Percentiles rank a stretch among this genome's conserved stretches.
Conservation (phyloP, 1,140 invertebrate genomes). For the Trichomalopsis sarcophagae region DNA sequence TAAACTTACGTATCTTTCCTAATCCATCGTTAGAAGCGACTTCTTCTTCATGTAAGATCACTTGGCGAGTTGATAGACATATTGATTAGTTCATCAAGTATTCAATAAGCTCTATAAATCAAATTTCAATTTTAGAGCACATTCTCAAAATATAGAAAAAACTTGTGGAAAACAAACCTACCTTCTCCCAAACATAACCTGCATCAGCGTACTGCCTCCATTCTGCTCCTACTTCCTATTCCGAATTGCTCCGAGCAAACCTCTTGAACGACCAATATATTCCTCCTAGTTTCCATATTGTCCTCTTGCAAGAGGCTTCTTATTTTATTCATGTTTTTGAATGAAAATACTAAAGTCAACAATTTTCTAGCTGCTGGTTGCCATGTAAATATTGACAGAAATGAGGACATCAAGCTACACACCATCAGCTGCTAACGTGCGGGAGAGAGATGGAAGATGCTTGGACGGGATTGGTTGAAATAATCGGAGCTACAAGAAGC, state of each 20-base stretch:
- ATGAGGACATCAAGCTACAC: background rate
- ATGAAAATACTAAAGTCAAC: background rate
- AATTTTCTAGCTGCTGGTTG: background rate
- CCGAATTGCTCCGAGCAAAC: background rate
- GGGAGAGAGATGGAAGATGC: background rate
- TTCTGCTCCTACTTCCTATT: background rate
- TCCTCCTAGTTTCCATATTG: background rate
- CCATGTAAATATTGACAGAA: background rate
- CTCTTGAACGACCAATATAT: background rate
- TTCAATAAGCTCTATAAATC: too few relatives aligned
- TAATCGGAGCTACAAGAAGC: background rate
- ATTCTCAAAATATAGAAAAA: background rate
- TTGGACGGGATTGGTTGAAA: background rate
- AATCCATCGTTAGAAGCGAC: too few relatives aligned
- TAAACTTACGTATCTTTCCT: too few relatives aligned
- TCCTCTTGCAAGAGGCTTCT: background rate
- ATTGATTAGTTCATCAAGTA: too few relatives aligned
- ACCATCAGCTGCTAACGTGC: background rate
- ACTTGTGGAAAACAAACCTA: background rate
- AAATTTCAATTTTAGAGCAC: too few relatives aligned
- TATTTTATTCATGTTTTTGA: background rate
- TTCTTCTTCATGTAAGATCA: too few relatives aligned
- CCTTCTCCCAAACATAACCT: conserved; percentile 22
- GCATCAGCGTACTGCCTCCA: background rate
- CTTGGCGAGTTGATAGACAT: too few relatives aligned